Conservation (phyloP, 2,797 vertebrate species). For the Paguma larvata region DNA sequence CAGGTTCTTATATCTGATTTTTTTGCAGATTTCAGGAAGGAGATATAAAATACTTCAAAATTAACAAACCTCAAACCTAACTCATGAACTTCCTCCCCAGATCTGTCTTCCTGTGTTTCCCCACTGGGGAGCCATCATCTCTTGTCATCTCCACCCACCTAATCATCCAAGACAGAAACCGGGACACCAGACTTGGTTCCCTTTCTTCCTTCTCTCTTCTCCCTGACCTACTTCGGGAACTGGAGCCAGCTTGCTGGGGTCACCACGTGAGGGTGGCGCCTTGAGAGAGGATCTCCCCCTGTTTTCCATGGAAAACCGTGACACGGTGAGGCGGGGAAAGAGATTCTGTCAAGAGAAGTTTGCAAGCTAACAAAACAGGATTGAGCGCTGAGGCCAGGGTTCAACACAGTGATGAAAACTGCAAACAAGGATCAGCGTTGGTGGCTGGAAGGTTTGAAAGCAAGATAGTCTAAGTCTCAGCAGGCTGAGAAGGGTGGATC, state of each 20-base stretch:
- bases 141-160: not conserved
- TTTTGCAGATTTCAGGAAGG: not conserved
- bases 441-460: not conserved
- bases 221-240: not conserved
- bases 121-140: not conserved
- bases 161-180: not conserved
- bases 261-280: not conserved
- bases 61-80: not conserved
- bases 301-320: not conserved
- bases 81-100: not conserved
- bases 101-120: not conserved
- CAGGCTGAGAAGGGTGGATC: not conserved
- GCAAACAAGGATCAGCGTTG: not conserved
- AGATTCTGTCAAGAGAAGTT: not conserved
- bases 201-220: not conserved
- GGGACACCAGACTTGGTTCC: not conserved
- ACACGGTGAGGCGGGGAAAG: not conserved
- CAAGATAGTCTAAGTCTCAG: not conserved
- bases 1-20: not conserved
- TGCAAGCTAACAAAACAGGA: not conserved
- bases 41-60: not conserved
- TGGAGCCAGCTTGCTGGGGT: not conserved
- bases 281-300: not conserved
- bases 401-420: not conserved
- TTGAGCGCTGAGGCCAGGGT: not conserved